A percentile compares a stretch with the other conserved stretches of the same genome.
Evolutionary conservation across 2,888 invertebrate species (phyloP).

Genomic region (Synergus laeviventris): DNA sequence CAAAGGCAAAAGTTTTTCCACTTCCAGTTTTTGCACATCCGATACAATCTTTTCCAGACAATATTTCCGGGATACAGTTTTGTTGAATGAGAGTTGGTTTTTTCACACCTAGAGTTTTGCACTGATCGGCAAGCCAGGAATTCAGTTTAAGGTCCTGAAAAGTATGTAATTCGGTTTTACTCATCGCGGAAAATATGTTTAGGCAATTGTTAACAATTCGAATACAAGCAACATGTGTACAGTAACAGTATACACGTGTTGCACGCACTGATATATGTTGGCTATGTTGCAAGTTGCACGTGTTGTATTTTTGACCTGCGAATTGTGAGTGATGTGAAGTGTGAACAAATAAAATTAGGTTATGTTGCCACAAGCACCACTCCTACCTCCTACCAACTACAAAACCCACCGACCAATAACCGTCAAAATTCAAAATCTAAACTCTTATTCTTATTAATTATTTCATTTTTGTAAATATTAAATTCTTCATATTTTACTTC

Average conservation of each 20-base stretch:
- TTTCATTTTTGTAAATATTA: background rate
- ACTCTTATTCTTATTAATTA: too few species aligned
- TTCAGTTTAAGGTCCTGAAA: slow-evolving; percentile 83
- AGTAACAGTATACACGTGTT: too few species aligned
- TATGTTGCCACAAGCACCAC: background rate
- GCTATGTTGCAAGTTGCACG: background rate
- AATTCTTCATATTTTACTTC: background rate
- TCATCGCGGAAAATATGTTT: background rate
- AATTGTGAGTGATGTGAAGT: background rate
- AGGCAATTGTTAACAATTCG: background rate
- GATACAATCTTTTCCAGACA: slow-evolving; percentile 91
- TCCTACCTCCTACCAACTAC: background rate
- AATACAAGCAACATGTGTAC: background rate
- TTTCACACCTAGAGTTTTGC: slow-evolving; percentile 84
- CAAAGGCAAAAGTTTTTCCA: slow-evolving; percentile 98
- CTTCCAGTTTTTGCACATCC: slow-evolving; percentile 99
- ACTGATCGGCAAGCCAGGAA: slow-evolving; percentile 86
- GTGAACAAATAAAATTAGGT: background rate
- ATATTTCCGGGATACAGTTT: slow-evolving; percentile 87
- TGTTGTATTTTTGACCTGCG: background rate
- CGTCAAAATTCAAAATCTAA: background rate
- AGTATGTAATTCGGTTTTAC: slow-evolving; percentile 58
- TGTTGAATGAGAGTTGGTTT: slow-evolving; percentile 89
- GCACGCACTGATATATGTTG: too few species aligned
- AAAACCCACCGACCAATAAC: background rate